Base-by-base conservation (phyloP, 2,888 invertebrate genomes). In the Colostygia pectinataria region DNA sequence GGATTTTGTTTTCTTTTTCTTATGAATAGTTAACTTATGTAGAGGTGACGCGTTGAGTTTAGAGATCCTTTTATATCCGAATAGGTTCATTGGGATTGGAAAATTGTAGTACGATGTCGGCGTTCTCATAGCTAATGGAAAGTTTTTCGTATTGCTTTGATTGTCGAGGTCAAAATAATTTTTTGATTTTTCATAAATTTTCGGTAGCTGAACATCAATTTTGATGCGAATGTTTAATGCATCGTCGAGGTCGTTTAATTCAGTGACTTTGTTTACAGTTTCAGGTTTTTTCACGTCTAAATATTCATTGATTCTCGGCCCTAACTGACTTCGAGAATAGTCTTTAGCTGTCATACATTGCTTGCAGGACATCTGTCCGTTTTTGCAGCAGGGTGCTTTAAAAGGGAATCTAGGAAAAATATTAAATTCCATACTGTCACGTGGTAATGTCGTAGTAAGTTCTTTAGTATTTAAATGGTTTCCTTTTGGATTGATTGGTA, bases 191-290 rank as follows among this genome's bases (percentile, higher is more conserved):
- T 47, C 47, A 34, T 79, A 66, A 25, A 69, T 48, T 63, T 79
- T 83, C 24, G 88, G 88, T 29, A 87, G 49, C 60, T 86, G 78
- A 32, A 90, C 65, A 55, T 86, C 86, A 24, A 90, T 71, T 65
- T 89, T 89, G 28, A 89, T 72, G 53, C 72, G 73, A 44, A 89
- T 65, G 45, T 83, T 87, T 2, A 89, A 49, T 25, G 74, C 72
- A 57, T 81, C 55, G 20, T 63, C 59, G 8, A 54, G 52, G 24
- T 62, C 59, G 8, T 53, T 25, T 18, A 45, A 13, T 33, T 53
- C 60, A 27, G 41, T 20, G 14, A 34, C 41, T 40, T 55, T 64
- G 10, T 58, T 60, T 29, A 41, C 45, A 8, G 29, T 14, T 6
- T 38, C 42, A 6, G 29, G 23, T 38, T 57, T 66, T 10, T 57